Conservation (phyloP, 2,888 invertebrate species). For the Synergus umbraculus region DNA sequence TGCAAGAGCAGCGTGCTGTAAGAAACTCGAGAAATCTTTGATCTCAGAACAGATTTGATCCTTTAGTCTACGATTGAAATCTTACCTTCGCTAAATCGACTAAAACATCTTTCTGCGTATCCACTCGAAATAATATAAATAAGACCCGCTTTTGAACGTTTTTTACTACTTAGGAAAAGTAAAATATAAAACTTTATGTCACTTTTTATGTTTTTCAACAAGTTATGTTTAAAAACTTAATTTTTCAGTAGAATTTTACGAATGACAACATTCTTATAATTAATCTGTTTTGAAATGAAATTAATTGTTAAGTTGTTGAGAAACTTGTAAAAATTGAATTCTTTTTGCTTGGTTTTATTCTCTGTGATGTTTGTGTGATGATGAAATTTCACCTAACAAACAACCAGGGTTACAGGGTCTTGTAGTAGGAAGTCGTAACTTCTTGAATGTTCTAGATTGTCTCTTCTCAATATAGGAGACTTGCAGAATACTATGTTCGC, state of each 20-base stretch:
- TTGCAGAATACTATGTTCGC: neutral
- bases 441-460: neutral
- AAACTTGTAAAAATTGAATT: too few species aligned
- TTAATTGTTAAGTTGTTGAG: too few species aligned
- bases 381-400: neutral
- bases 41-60: slow-evolving; percentile 7
- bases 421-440: neutral
- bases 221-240: too few species aligned
- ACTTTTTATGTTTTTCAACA: too few species aligned
- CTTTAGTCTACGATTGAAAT: neutral
- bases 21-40: slow-evolving; percentile 15
- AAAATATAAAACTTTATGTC: neutral
- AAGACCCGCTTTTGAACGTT: neutral
- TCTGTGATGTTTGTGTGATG: neutral
- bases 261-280: too few species aligned
- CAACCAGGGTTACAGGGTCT: neutral
- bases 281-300: too few species aligned
- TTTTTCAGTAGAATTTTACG: too few species aligned
- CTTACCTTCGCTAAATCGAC: neutral
- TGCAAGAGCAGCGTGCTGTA: slow-evolving; percentile 9
- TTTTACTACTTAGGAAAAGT: neutral
- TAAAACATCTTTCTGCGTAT: neutral
- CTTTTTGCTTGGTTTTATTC: neutral
- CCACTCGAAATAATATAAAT: neutral
- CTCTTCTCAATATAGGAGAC: neutral